Base-by-base conservation (phyloP, 2,888 invertebrate genomes). In the Lepetodrilus schrolli region DNA sequence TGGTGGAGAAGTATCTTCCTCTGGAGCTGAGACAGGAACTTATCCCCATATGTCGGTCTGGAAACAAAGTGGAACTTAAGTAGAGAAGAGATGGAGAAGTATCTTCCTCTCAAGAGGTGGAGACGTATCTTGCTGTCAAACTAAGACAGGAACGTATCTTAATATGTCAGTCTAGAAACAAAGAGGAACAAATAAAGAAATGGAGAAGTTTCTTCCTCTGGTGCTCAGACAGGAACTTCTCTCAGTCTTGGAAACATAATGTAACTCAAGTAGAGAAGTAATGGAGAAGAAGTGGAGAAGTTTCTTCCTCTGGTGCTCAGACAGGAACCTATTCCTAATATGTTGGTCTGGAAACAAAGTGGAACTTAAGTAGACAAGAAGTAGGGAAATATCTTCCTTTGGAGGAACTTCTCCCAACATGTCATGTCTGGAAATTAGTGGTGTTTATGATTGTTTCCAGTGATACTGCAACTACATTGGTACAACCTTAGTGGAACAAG, bases 301-400 rank as follows among this genome's bases (percentile, higher is more conserved):
- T 82, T 84, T 70, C 78, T 89, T 20, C 86, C 87, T 0, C 77
- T 87, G 81, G 88, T 87, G 71, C 80, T 86, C 51, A 77, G 85
- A 49, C 80, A 82, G 58, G 82, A 84, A 69, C 72, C 88, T 8
- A 86, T 88, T 21, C 87, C 85, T n/a, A 13, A 83, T 87, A 4
- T 86, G 84, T 4, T 77, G 82, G 58, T 80, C 86, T 4, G 83
- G 82, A 17, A 87, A 86, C 75, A 73, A 75, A 43, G 66, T 84
- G 21, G 78, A 78, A 30, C 79, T 69, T 8, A 69, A 68, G 34
- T 58, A 58, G 10, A 4, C 2, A 48, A 1, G 2, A 48, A 20
- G 1, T n/a, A n/a, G n/a, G n/a, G n/a, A n/a, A n/a, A n/a, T n/a
- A n/a, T n/a, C n/a, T n/a, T 17, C 8, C 34, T 49, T 13, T 49